Conservation (phyloP, 2,113 vertebrate genomes). For the Muntiacus reevesi region DNA sequence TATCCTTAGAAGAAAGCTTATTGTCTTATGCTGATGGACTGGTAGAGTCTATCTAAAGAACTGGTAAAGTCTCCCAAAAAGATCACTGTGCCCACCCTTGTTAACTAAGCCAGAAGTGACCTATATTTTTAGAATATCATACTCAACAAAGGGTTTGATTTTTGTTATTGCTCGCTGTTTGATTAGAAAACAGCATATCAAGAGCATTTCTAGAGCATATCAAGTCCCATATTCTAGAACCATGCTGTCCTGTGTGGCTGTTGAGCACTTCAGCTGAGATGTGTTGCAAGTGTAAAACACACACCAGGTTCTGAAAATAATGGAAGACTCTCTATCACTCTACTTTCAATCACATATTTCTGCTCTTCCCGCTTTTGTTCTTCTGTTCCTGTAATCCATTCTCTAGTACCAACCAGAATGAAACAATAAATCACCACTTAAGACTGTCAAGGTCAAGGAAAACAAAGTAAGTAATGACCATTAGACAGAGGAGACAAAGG, state of each 20-base stretch:
- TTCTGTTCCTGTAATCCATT: background rate
- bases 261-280: background rate
- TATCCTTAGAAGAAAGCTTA: background rate
- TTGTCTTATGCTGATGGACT: background rate
- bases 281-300: background rate
- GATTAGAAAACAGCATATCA: background rate
- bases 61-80: background rate
- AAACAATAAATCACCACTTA: background rate
- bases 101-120: background rate
- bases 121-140: background rate
- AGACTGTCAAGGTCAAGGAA: background rate
- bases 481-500: background rate
- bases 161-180: background rate
- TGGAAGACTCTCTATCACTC: background rate
- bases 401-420: background rate
- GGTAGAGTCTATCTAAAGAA: background rate
- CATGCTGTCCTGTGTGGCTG: background rate
- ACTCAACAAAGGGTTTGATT: background rate
- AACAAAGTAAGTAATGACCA: background rate
- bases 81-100: no score
- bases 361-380: background rate
- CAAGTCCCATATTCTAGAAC: background rate
- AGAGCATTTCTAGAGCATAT: background rate
- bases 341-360: background rate
- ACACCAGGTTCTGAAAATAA: background rate